phyloP scores from a whole-genome alignment of 2,113 vertebrate genomes.

The Ginglymostoma cirratum region DNA sequence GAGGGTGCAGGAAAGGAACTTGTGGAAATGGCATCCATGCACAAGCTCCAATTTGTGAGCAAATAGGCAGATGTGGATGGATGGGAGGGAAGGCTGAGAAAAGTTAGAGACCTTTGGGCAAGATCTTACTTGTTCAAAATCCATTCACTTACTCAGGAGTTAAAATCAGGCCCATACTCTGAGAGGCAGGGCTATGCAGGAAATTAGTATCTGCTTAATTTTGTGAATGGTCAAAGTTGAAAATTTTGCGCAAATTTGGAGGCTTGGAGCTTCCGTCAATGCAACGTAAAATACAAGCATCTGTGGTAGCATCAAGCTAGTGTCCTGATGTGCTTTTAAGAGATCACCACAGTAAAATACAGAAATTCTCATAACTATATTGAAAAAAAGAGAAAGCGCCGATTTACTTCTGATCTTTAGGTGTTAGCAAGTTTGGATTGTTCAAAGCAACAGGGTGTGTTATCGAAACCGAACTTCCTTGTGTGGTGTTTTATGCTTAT shows the following conservation, averaged over 20 bases:
- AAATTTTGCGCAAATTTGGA: background rate
- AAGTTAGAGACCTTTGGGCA: no score
- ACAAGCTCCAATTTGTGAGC: background rate
- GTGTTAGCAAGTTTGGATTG: background rate
- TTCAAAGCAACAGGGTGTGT: slow-evolving; percentile 20
- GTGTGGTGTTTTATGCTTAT: background rate
- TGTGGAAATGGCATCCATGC: background rate
- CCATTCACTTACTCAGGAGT: background rate
- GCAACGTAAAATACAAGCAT: background rate
- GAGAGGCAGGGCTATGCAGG: background rate
- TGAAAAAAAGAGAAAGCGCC: background rate
- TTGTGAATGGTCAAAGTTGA: background rate
- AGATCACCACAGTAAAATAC: background rate
- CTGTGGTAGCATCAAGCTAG: background rate
- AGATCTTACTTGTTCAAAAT: background rate
- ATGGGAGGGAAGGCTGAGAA: no score
- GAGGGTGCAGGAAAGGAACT: background rate
- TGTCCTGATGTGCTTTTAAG: background rate
- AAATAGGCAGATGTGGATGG: no score
- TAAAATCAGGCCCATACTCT: background rate
- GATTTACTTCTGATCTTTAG: no score
- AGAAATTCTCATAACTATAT: background rate
- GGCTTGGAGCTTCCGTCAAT: background rate
- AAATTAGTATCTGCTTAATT: background rate
- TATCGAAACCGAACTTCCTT: slow-evolving; percentile 27